phyloP scores from a whole-genome alignment of 2,888 invertebrate species.

The Plagodis pulveraria region DNA sequence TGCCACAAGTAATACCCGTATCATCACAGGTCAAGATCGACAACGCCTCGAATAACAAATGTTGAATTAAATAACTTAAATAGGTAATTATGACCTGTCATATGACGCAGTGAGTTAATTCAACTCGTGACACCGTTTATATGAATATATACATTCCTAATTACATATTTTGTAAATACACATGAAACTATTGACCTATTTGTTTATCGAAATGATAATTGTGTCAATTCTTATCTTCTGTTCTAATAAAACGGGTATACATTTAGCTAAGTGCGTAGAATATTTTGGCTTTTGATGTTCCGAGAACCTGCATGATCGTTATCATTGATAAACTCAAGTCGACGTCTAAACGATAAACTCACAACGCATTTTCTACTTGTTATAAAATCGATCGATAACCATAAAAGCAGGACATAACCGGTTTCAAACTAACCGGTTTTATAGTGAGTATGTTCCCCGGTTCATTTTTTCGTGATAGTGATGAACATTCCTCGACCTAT shows the following conservation, averaged over 20 bases:
- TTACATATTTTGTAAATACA: not conserved
- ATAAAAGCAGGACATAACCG: not conserved
- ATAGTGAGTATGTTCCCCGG: too few relatives aligned
- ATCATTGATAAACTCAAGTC: too few relatives aligned
- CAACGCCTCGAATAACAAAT: constrained; percentile 10
- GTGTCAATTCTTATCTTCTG: constrained; percentile 23
- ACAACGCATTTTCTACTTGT: not conserved
- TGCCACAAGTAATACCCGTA: constrained; percentile 21
- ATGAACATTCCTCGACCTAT: too few relatives aligned
- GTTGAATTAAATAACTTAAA: not conserved
- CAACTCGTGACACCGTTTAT: constrained; percentile 5
- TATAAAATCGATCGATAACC: not conserved
- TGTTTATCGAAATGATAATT: constrained; percentile 24
- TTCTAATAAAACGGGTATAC: constrained; percentile 11
- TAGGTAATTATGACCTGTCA: constrained; percentile 1
- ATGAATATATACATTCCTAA: not conserved
- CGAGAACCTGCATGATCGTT: constrained; percentile 3
- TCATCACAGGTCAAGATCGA: constrained; percentile 38
- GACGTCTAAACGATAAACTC: not conserved
- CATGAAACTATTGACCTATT: constrained; percentile 24
- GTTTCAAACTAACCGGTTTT: not conserved
- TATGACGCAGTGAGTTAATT: constrained; percentile 11
- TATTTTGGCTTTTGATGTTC: constrained; percentile 7
- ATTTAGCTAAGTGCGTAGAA: constrained; percentile 10
- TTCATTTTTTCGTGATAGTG: too few relatives aligned